phyloP scores from a whole-genome alignment of 2,888 invertebrate species.

The Ecdyonurus torrentis region DNA sequence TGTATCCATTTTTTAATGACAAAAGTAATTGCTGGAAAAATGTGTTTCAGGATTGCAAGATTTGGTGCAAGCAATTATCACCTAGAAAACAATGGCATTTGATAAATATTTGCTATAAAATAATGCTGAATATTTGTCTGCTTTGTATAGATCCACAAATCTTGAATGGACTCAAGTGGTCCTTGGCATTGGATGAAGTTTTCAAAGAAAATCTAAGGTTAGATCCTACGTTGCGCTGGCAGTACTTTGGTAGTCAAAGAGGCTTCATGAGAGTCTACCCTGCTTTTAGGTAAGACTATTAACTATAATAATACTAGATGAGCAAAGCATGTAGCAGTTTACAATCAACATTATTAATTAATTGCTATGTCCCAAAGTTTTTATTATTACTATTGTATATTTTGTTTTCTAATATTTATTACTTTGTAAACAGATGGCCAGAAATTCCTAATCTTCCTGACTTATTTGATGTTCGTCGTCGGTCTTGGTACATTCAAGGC shows the following conservation, averaged over 20 bases:
- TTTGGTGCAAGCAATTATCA: too few relatives aligned
- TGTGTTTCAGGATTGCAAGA: too few relatives aligned
- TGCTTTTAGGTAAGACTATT: constrained; percentile 18
- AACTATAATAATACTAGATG: neutral
- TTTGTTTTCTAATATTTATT: neutral
- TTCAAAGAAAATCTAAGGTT: constrained; percentile 24
- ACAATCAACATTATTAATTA: neutral
- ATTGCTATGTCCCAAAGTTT: neutral
- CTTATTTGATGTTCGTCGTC: constrained; percentile 27
- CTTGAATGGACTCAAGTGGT: constrained; percentile 29
- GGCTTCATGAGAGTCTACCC: constrained; percentile 29
- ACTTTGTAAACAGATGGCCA: constrained; percentile 19
- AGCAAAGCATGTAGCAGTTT: neutral
- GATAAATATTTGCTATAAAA: neutral
- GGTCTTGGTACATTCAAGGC: constrained; percentile 31
- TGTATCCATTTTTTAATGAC: too few relatives aligned
- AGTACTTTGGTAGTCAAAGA: constrained; percentile 30
- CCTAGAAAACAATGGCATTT: too few relatives aligned
- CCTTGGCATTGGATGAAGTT: constrained; percentile 23
- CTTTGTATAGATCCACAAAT: constrained; percentile 26
- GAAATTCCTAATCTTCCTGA: constrained; percentile 19
- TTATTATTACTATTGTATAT: neutral
- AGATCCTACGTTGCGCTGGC: constrained; percentile 28
- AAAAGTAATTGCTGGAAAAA: too few relatives aligned
- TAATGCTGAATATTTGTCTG: neutral